Evolutionary conservation across 2,113 vertebrate genomes (phyloP).

Genomic region (Dromas ardeola): DNA sequence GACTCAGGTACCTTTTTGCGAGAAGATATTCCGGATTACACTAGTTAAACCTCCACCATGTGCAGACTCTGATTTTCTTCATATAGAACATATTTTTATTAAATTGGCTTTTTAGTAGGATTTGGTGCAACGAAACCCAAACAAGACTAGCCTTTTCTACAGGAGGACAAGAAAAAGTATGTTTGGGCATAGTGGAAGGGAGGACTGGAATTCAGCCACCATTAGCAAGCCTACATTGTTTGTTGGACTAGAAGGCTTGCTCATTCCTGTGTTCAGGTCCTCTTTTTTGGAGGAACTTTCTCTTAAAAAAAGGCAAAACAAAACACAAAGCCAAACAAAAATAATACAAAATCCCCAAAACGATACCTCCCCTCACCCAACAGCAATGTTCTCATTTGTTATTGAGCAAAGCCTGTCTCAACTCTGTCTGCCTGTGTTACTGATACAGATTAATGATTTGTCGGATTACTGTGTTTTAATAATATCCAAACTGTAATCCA

Average conservation of each 20-base stretch:
- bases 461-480: conserved; percentile 4
- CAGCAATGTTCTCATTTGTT: neutral
- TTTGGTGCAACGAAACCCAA: neutral
- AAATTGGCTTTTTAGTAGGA: neutral
- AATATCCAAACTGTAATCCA: conserved; percentile 23
- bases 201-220: neutral
- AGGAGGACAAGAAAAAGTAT: neutral
- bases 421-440: neutral
- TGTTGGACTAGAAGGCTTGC: neutral
- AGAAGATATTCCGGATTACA: neutral
- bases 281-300: neutral
- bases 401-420: neutral
- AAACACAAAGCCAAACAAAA: neutral
- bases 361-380: accelerated
- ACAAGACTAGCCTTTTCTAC: neutral
- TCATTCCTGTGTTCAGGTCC: neutral
- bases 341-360: neutral
- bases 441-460: conserved; percentile 15
- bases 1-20: neutral
- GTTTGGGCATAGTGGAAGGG: neutral
- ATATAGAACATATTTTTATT: neutral
- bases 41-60: neutral
- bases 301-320: neutral
- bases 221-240: neutral
- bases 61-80: neutral